Conservation (phyloP, 2,888 invertebrate species). For the Phoenoteleia sp. region DNA sequence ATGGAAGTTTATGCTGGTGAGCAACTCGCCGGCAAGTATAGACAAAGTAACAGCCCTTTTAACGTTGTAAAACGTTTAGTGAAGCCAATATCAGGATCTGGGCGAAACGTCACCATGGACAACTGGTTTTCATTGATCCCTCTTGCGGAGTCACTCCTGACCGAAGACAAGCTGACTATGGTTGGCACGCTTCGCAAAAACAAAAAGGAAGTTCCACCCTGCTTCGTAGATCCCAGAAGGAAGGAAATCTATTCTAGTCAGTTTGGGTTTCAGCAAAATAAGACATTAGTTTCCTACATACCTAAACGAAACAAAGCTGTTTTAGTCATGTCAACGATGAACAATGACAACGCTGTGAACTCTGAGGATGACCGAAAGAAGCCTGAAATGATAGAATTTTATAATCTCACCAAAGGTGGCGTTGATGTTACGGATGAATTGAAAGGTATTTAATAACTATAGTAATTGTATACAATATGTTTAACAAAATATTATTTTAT, state of each 20-base stretch:
- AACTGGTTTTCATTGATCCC: constrained; percentile 80
- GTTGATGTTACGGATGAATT: constrained; percentile 66
- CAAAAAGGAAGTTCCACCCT: constrained; percentile 70
- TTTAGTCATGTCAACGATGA: constrained; percentile 68
- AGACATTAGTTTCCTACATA: background rate
- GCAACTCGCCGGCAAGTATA: constrained; percentile 77
- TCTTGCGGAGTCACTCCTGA: constrained; percentile 73
- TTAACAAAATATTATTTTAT: no score
- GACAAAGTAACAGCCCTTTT: constrained; percentile 75
- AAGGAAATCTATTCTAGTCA: constrained; percentile 55
- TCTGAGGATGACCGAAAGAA: constrained; percentile 33
- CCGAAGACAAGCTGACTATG: constrained; percentile 66
- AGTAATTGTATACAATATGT: no score
- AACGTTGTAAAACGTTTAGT: constrained; percentile 75
- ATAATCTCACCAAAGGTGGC: constrained; percentile 67
- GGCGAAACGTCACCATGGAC: constrained; percentile 78
- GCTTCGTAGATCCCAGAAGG: constrained; percentile 20
- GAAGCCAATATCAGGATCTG: constrained; percentile 75
- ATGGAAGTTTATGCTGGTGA: constrained; percentile 79
- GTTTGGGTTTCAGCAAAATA: background rate
- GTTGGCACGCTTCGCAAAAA: constrained; percentile 74
- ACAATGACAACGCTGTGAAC: constrained; percentile 60
- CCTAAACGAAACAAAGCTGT: constrained; percentile 8
- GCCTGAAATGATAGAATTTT: constrained; percentile 65
- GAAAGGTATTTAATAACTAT: background rate